Base-by-base conservation (phyloP, 2,797 vertebrate species). In the Megaceryle alcyon region DNA sequence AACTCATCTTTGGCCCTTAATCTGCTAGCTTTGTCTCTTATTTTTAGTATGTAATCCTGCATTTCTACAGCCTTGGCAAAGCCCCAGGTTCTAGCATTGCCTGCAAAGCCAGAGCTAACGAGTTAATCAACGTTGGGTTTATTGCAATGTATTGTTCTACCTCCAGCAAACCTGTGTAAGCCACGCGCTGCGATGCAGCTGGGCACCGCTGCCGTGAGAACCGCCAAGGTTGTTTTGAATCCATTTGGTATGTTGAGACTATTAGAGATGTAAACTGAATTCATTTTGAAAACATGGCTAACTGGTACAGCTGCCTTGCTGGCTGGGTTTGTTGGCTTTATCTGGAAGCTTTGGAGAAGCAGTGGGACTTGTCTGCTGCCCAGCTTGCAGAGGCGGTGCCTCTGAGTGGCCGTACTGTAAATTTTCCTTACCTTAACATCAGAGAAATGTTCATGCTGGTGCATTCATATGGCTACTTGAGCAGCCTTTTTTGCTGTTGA, bases 21-120 rank as follows among this genome's bases (percentile, higher is more conserved):
- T 92, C 75, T 83, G 53, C 44, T 77, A 37, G 56, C 35, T 91
- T 82, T 78, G 72, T 77, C 87, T 86, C 85, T 91, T 88, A 57
- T 21, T 95, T 93, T 82, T 80, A 66, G 39, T 59, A n/a, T 22
- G 44, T 73, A 81, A 88, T 70, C 63, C 44, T 44, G 65, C 18
- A 7, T 57, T 84, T 68, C 25, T n/a, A 12, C 44, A 60, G 54
- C 61, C 33, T 35, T 70, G 66, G 54, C 51, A 68, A 54, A 54
- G 39, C 0, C 41, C n/a, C 70, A 43, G 12, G 56, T 26, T 46
- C 43, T 26, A 15, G 49, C 10, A 5, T 26, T 76, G 41, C 53
- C 37, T 14, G 35, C 25, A 37, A 23, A 61, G n/a, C 37, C 39
- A 18, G 75, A 53, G 21, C 14, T 18, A 64, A 59, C 0, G 39